Evolutionary conservation across 2,888 invertebrate genomes (phyloP).

Genomic region (Scaptomyza tumidula): DNA sequence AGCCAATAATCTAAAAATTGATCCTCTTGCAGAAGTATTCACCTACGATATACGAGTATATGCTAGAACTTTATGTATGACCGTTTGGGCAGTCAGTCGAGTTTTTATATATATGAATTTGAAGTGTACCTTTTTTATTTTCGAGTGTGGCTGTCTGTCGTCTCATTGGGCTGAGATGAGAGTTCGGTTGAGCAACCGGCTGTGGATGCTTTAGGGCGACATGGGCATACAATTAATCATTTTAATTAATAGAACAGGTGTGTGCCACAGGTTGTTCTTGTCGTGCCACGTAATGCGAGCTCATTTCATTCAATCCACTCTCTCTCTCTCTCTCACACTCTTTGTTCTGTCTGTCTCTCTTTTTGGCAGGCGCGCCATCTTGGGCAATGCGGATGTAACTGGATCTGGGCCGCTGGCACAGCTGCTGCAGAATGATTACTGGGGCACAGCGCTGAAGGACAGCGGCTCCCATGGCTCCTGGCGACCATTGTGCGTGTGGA

Average conservation of each 20-base stretch:
- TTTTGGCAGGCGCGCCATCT: constrained; percentile 92
- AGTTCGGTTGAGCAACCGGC: no score
- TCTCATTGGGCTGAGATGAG: no score
- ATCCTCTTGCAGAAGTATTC: no score
- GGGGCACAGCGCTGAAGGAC: constrained; percentile 97
- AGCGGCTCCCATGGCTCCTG: constrained; percentile 98
- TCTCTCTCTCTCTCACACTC: constrained; percentile 66
- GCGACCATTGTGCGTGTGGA: constrained; percentile 94
- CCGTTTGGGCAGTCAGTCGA: background rate
- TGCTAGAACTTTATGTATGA: no score
- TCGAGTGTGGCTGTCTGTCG: no score
- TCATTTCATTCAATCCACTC: constrained; percentile 42
- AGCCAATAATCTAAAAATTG: no score
- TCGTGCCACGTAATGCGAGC: constrained; percentile 53
- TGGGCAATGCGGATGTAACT: constrained; percentile 96
- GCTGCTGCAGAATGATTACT: constrained; percentile 95
- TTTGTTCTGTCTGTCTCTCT: constrained; percentile 57
- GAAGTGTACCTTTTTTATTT: no score
- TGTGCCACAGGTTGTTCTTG: constrained; percentile 75
- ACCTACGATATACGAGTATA: no score
- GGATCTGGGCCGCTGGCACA: constrained; percentile 87
- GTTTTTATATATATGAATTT: no score
- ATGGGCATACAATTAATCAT: constrained; percentile 67
- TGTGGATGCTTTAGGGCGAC: background rate
- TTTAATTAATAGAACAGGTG: constrained; percentile 79